Percentiles rank a stretch among this genome's conserved stretches.
phyloP scores from a whole-genome alignment of 2,797 vertebrate species.

The Glossophaga mutica region DNA sequence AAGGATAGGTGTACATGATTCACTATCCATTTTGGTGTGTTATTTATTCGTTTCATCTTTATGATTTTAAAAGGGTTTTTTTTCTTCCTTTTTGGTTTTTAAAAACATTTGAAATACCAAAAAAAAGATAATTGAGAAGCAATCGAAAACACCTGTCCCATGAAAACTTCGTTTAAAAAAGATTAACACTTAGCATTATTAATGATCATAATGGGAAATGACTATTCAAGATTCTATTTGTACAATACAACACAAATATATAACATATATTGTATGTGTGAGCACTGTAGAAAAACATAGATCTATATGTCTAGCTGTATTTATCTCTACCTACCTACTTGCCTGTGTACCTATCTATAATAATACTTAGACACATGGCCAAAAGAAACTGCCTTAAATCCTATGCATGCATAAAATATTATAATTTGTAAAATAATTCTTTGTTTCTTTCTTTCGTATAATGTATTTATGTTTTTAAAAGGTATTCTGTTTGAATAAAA shows the following conservation, averaged over 20 bases:
- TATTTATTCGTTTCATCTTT: not conserved
- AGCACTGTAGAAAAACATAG: not conserved
- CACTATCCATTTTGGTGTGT: not conserved
- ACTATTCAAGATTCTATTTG: not conserved
- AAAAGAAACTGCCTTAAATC: not conserved
- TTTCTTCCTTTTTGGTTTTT: not conserved
- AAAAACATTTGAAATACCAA: not conserved
- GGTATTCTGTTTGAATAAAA: slow-evolving; percentile 24
- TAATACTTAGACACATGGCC: not conserved
- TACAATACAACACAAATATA: not conserved
- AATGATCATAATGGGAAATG: slow-evolving; percentile 23
- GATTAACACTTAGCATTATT: not conserved
- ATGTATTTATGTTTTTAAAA: not conserved
- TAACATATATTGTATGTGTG: no score
- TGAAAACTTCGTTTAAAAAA: slow-evolving; percentile 36
- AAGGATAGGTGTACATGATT: not conserved
- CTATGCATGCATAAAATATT: not conserved
- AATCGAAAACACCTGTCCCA: not conserved
- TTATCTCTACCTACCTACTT: no score
- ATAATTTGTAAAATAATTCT: not conserved
- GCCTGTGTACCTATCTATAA: not conserved
- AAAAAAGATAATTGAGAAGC: not conserved
- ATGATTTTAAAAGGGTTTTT: slow-evolving; percentile 33
- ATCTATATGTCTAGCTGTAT: not conserved
- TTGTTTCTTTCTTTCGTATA: not conserved